Base-by-base conservation (phyloP, 2,888 invertebrate genomes). In the Philaethria dido region DNA sequence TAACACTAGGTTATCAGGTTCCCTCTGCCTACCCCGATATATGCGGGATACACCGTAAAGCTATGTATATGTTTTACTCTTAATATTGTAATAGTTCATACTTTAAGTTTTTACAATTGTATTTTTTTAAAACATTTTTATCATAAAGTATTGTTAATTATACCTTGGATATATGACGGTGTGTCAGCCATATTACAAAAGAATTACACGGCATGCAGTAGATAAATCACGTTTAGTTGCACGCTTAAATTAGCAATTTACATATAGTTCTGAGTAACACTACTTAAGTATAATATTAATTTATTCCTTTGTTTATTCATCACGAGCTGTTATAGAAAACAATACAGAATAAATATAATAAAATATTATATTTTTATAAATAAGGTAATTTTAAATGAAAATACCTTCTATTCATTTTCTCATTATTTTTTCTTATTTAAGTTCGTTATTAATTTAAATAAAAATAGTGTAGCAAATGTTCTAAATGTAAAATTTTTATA, bases 151-250 rank as follows among this genome's bases (percentile, higher is more conserved):
- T 42, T n/a, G 0, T 42, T 22, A 39, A 54, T 42, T 22, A 22
- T 57, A 22, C n/a, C 11, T 55, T n/a, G 9, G 18, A 36, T 22
- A 9, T 39, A n/a, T 39, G 11, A n/a, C 39, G 20, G 8, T 14
- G 8, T 20, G 25, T 44, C 52, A 16, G 22, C 22, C 6, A 42
- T 50, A 14, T 52, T 29, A 60, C 29, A 52, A 65, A 22, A 42
- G 16, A 39, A 45, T 61, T 36, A 42, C 61, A n/a, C 61, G 42
- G 18, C 20, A 3, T 11, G 16, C 2, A 25, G 54, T 48, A 50
- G 66, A 66, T 66, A 66, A 36, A 47, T 25, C 66, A 66, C 66
- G 66, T 66, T 20, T 25, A 54, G 44, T 65, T 42, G 33, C 36
- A 54, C 36, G 52, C 16, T 52, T 33, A 22, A 52, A 50, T 59